A percentile compares a stretch with the other conserved stretches of the same genome.
These are phyloP conservation scores for Arion vulgaris DNA, from an alignment of 1,140 invertebrate genomes.

Conservation along the genomic window DNA sequence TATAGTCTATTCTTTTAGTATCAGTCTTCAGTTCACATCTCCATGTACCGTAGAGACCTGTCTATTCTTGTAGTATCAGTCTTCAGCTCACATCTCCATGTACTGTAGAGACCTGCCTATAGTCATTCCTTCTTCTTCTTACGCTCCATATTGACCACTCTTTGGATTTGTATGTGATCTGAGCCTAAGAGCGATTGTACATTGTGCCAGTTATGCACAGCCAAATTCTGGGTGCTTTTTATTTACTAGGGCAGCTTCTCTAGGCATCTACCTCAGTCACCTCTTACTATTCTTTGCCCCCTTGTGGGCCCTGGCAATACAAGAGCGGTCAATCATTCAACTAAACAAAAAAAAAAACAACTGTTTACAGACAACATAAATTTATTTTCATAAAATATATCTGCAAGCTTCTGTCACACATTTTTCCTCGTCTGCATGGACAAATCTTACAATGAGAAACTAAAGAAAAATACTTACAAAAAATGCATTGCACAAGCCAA, in stretches of 20 bases:
- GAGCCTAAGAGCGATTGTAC: neutral
- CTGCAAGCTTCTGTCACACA: neutral
- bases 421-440: neutral
- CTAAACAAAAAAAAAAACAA: neutral
- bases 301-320: no score
- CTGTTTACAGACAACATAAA: neutral
- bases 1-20: no score
- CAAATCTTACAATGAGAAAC: neutral
- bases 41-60: no score
- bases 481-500: neutral
- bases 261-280: no score
- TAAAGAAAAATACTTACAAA: neutral
- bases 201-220: neutral
- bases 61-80: no score
- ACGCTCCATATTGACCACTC: no score
- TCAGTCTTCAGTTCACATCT: no score
- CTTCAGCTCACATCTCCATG: no score
- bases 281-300: neutral
- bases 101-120: no score
- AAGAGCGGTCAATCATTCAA: neutral
- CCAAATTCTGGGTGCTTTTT: neutral
- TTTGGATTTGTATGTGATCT: neutral
- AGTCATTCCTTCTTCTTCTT: no score
- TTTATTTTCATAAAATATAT: constrained; percentile 4
- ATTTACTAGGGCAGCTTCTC: no score